phyloP scores from a whole-genome alignment of 2,113 vertebrate genomes.

The Erythrolamprus reginae region DNA sequence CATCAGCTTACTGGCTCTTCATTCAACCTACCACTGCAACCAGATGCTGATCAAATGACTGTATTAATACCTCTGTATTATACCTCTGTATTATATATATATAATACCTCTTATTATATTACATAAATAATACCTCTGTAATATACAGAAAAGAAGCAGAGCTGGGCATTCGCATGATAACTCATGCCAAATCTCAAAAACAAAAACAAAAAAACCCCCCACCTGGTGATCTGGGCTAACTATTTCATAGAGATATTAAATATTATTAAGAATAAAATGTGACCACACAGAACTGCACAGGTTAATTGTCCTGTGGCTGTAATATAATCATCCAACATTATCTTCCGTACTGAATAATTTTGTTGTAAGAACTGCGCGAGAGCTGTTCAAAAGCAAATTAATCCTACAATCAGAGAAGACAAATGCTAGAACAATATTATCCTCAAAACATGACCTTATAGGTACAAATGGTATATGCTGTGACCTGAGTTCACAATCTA shows the following conservation, averaged over 20 bases:
- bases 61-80: too few relatives aligned
- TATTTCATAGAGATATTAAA: background rate
- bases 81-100: too few relatives aligned
- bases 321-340: background rate
- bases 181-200: background rate
- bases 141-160: background rate
- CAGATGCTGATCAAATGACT: background rate
- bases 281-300: background rate
- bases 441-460: background rate
- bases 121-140: background rate
- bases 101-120: too few relatives aligned
- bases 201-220: too few relatives aligned
- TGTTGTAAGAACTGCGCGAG: background rate
- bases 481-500: background rate
- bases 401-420: background rate
- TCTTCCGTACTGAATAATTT: background rate
- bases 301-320: background rate
- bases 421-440: background rate
- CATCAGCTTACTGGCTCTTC: background rate
- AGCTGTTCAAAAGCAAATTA: background rate
- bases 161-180: background rate
- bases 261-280: background rate
- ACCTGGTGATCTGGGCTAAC: background rate
- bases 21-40: background rate
- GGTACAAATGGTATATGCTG: background rate